phyloP scores from a whole-genome alignment of 1,140 invertebrate species.

The Pseudomyrmex sp. region DNA sequence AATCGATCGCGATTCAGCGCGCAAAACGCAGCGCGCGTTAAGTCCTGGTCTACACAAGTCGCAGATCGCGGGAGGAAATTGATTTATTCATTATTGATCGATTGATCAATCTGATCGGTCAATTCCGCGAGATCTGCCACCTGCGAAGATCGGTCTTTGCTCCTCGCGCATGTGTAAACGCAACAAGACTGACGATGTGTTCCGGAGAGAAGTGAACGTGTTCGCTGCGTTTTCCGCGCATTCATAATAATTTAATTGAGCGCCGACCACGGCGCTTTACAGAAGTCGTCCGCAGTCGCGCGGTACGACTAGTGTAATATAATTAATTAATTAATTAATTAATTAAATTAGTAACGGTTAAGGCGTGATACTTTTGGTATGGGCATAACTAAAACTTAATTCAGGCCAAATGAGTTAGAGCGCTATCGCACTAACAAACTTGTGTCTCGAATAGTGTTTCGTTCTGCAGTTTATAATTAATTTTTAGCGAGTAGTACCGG shows the following conservation, averaged over 20 bases:
- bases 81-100: too few species aligned
- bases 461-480: constrained; percentile 14
- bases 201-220: constrained; percentile 44
- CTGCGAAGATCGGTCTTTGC: background rate
- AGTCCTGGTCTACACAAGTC: too few species aligned
- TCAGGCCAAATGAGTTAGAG: constrained; percentile 51
- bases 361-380: constrained; percentile 73
- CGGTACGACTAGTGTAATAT: constrained; percentile 67
- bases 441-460: constrained; percentile 51
- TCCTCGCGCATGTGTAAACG: constrained; percentile 69
- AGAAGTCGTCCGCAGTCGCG: constrained; percentile 38
- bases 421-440: constrained; percentile 50
- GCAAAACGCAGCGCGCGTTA: constrained; percentile 16
- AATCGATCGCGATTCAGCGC: constrained; percentile 22
- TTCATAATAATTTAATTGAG: constrained; percentile 67
- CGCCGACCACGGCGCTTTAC: constrained; percentile 13
- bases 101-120: too few species aligned
- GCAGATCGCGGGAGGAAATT: too few species aligned
- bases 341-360: constrained; percentile 67
- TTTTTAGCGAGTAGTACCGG: constrained; percentile 37
- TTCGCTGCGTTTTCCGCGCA: constrained; percentile 48
- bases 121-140: too few species aligned
- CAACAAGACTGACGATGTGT: constrained; percentile 77
- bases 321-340: constrained; percentile 65
- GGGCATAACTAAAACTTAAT: constrained; percentile 75